phyloP scores from a whole-genome alignment of 1,140 invertebrate species.

The Trypoxylus dichotomus region DNA sequence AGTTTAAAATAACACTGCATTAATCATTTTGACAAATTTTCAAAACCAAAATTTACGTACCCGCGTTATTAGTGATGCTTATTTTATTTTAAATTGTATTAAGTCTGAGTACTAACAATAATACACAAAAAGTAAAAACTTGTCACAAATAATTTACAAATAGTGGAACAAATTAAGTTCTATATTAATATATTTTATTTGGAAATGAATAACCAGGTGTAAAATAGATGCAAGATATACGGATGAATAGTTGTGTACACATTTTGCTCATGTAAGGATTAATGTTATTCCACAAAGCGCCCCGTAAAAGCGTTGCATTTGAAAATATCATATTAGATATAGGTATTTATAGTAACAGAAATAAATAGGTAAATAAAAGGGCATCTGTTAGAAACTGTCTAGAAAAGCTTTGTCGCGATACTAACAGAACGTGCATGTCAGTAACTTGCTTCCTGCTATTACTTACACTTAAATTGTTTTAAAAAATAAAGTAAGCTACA shows the following conservation, averaged over 20 bases:
- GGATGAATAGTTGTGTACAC: too few relatives aligned
- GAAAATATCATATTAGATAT: too few relatives aligned
- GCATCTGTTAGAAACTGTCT: too few relatives aligned
- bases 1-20: slow-evolving; percentile 53
- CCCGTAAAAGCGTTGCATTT: too few relatives aligned
- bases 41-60: slow-evolving; percentile 10
- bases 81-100: slow-evolving; percentile 14
- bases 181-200: not conserved
- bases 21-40: slow-evolving; percentile 37
- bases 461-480: not conserved
- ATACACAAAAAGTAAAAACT: not conserved
- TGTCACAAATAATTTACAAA: not conserved
- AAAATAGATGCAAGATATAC: not conserved
- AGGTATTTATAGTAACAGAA: too few relatives aligned
- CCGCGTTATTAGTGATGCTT: slow-evolving; percentile 25
- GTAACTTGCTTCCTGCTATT: not conserved
- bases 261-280: too few relatives aligned
- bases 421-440: not conserved
- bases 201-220: not conserved
- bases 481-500: too few relatives aligned
- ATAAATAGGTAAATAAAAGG: too few relatives aligned
- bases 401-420: not conserved
- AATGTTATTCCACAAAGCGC: too few relatives aligned
- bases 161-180: not conserved
- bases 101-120: not conserved